Evolutionary conservation across 2,113 vertebrate species (phyloP).

Genomic region (Gallinago undulata): DNA sequence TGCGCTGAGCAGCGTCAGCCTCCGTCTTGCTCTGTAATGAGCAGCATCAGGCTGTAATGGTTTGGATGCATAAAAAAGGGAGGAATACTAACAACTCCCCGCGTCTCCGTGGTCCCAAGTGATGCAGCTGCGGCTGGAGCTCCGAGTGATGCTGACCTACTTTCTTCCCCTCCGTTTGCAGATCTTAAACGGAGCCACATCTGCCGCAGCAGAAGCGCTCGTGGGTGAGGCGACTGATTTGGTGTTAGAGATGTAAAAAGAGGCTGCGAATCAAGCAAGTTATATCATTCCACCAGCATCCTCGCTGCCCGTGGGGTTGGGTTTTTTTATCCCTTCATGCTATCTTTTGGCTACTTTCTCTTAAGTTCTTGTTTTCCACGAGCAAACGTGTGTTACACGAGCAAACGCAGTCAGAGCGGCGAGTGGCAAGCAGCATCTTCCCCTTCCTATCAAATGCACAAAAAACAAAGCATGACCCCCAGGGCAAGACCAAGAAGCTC

Average conservation of each 20-base stretch:
- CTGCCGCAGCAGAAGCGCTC: not conserved
- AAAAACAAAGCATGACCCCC: not conserved
- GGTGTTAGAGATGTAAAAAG: not conserved
- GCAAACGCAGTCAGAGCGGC: not conserved
- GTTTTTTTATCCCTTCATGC: not conserved
- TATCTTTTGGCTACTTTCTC: not conserved
- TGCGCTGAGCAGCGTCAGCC: not conserved
- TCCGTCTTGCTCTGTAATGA: not conserved
- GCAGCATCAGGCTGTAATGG: not conserved
- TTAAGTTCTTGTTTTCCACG: not conserved
- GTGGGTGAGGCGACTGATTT: not conserved
- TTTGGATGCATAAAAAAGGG: not conserved
- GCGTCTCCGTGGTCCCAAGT: not conserved
- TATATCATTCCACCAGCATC: accelerated
- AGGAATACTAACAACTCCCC: not conserved
- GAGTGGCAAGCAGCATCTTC: not conserved
- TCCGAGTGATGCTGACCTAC: not conserved
- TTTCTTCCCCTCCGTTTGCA: not conserved
- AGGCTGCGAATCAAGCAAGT: not conserved
- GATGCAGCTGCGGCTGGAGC: not conserved
- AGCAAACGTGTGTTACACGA: not conserved
- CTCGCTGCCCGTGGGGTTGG: not conserved
- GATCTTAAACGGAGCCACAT: not conserved
- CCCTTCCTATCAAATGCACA: no score
- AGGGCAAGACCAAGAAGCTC: not conserved